These are phyloP conservation scores for Rhinoderma darwinii DNA, from an alignment of 2,113 vertebrate genomes.

Conservation along the genomic window DNA sequence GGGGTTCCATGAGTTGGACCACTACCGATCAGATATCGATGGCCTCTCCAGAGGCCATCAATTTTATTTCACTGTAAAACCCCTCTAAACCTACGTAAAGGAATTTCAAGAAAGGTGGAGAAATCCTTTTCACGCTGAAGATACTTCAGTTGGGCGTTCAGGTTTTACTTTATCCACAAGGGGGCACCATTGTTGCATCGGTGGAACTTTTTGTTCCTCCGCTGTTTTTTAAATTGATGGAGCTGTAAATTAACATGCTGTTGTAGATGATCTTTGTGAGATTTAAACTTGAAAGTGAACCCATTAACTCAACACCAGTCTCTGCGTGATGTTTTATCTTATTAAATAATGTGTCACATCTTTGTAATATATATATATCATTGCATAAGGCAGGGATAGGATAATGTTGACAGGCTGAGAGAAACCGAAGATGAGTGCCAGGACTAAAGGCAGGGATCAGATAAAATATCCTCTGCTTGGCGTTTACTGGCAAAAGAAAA, in stretches of 20 bases:
- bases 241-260: constrained; percentile 44
- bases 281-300: constrained; percentile 44
- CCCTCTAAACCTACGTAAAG: neutral
- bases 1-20: too few species aligned
- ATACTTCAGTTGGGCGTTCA: too few species aligned
- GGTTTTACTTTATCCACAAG: neutral
- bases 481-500: neutral
- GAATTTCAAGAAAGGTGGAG: neutral
- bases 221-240: neutral
- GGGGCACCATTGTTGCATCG: constrained; percentile 7
- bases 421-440: constrained; percentile 11
- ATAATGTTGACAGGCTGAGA: constrained; percentile 22
- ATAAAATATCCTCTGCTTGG: neutral
- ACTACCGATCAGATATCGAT: too few species aligned
- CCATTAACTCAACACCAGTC: constrained; percentile 48
- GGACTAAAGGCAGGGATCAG: neutral
- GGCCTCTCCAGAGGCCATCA: too few species aligned
- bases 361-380: constrained; percentile 44
- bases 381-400: neutral
- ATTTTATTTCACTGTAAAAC: too few species aligned
- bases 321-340: constrained; percentile 41
- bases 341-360: constrained; percentile 48
- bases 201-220: neutral
- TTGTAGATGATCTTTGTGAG: constrained; percentile 37
- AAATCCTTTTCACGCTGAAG: too few species aligned